Evolutionary conservation across 37 sponge, comb jelly and placozoan genomes (phyloP).

Genomic region (Sycon ciliatum): DNA sequence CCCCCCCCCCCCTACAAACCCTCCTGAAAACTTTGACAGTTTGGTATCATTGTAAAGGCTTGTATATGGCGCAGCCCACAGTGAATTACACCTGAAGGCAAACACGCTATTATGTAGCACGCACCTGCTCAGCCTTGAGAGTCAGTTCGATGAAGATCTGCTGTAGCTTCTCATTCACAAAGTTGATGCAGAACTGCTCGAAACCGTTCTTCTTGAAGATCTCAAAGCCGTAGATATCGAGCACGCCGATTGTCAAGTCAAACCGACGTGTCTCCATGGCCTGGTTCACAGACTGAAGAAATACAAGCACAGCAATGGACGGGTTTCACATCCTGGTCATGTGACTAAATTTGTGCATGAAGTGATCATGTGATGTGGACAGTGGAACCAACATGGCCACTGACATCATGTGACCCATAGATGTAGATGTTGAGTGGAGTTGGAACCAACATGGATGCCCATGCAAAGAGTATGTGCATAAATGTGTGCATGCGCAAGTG

Average conservation of each 20-base stretch:
- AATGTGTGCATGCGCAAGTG: too few species aligned
- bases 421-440: not conserved
- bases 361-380: too few species aligned
- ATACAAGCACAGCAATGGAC: not conserved
- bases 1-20: too few species aligned
- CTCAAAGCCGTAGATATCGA: slow-evolving; percentile 97
- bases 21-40: too few species aligned
- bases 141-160: slow-evolving; percentile 97
- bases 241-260: slow-evolving; percentile 69
- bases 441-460: not conserved
- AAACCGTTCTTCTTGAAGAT: slow-evolving; percentile 97
- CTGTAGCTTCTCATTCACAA: slow-evolving; percentile 98
- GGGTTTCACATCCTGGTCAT: not conserved
- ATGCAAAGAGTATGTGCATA: not conserved
- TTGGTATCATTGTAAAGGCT: not conserved
- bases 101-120: not conserved
- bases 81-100: too few species aligned
- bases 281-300: slow-evolving; percentile 59
- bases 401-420: not conserved
- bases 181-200: slow-evolving; percentile 98
- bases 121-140: slow-evolving; percentile 89
- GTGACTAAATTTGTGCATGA: too few species aligned
- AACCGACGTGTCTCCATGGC: slow-evolving; percentile 73
- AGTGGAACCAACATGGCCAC: too few species aligned
- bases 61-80: too few species aligned